A percentile compares a stretch with the other conserved stretches of the same genome.
Conservation (phyloP, 2,888 invertebrate species). For the Alloplasta piceator region DNA sequence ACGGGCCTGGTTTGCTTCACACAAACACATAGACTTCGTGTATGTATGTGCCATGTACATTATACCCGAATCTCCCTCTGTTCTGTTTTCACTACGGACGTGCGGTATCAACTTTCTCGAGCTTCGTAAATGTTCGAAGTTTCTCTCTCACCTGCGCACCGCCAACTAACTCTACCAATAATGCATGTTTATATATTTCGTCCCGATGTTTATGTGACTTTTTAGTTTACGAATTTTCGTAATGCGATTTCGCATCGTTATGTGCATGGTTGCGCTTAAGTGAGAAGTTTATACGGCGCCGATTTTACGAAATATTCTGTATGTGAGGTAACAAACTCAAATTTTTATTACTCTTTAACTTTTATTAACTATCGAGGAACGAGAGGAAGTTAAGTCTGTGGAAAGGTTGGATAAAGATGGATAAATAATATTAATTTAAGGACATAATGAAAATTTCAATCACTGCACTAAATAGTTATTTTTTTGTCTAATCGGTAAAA, state of each 20-base stretch:
- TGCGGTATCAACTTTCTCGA: constrained; percentile 57
- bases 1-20: constrained; percentile 58
- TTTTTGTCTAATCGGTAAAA: too few species aligned
- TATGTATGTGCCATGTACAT: neutral
- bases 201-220: constrained; percentile 39
- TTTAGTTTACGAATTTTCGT: constrained; percentile 33
- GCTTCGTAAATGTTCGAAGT: constrained; percentile 57
- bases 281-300: constrained; percentile 8
- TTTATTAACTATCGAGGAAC: too few species aligned
- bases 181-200: constrained; percentile 37
- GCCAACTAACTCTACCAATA: constrained; percentile 46
- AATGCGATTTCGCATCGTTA: neutral
- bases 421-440: too few species aligned
- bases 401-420: too few species aligned
- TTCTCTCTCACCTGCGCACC: constrained; percentile 40
- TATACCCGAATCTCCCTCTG: neutral
- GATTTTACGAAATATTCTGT: constrained; percentile 10
- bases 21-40: neutral
- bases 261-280: constrained; percentile 14
- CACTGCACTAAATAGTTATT: too few species aligned
- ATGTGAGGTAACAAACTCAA: too few species aligned
- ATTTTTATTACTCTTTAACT: too few species aligned
- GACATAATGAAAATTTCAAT: too few species aligned
- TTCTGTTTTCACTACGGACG: constrained; percentile 44
- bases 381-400: too few species aligned